Conservation (phyloP, 1,140 invertebrate genomes). For the Olivierus martensii region DNA sequence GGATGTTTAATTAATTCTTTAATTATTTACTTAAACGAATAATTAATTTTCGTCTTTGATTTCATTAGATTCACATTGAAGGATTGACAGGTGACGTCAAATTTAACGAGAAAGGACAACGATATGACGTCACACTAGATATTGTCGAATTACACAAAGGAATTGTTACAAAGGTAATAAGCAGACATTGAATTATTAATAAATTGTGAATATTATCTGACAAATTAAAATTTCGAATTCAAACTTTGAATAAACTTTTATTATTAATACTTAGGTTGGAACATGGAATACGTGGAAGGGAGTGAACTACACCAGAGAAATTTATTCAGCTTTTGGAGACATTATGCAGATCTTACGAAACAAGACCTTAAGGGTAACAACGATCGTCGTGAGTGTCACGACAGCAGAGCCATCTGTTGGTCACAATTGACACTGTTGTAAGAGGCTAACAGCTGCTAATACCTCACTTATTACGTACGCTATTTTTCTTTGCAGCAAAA, state of each 20-base stretch:
- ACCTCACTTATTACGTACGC: too few species aligned
- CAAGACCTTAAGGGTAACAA: slow-evolving; percentile 80
- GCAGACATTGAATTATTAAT: too few species aligned
- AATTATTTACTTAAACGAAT: too few species aligned
- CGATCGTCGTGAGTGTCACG: slow-evolving; percentile 53
- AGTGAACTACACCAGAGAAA: slow-evolving; percentile 80
- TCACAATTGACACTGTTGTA: too few species aligned
- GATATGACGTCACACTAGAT: slow-evolving; percentile 75
- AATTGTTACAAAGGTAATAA: slow-evolving; percentile 19
- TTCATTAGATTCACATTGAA: slow-evolving; percentile 62
- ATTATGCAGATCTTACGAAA: slow-evolving; percentile 76
- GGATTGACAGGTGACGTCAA: slow-evolving; percentile 83
- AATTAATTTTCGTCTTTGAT: too few species aligned
- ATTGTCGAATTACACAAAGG: slow-evolving; percentile 67
- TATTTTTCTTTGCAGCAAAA: too few species aligned
- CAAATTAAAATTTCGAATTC: too few species aligned
- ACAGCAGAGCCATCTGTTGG: neutral
- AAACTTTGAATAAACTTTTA: too few species aligned
- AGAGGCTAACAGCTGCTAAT: too few species aligned
- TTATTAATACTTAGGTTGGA: slow-evolving; percentile 52
- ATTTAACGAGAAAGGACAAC: slow-evolving; percentile 84
- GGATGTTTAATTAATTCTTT: too few species aligned
- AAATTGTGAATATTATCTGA: too few species aligned
- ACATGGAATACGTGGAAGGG: slow-evolving; percentile 79
- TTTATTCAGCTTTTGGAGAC: slow-evolving; percentile 58